Conservation (phyloP, 2,888 invertebrate genomes). For the Parasteatoda lunata region DNA sequence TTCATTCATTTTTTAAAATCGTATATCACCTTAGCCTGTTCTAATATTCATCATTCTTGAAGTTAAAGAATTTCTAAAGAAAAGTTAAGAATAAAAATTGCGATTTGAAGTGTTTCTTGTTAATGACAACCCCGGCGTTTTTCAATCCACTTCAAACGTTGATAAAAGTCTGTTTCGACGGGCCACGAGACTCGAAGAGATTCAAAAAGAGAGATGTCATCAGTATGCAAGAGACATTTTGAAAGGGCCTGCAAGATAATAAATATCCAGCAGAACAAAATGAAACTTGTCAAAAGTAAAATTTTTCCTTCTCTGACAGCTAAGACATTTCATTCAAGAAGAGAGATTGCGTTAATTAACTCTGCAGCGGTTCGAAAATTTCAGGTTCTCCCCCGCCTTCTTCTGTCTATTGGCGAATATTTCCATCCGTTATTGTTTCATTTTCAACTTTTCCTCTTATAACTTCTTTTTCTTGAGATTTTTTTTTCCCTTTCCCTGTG, state of each 20-base stretch:
- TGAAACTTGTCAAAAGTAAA: slow-evolving; percentile 61
- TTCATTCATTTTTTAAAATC: too few relatives aligned
- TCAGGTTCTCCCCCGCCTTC: neutral
- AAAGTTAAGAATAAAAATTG: neutral
- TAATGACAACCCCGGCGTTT: neutral
- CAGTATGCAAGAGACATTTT: slow-evolving; percentile 47
- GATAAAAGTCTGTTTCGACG: slow-evolving; percentile 15
- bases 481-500: slow-evolving; percentile 6
- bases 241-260: slow-evolving; percentile 46
- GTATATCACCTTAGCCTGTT: too few relatives aligned
- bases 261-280: slow-evolving; percentile 54
- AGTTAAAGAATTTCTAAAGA: too few relatives aligned
- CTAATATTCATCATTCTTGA: too few relatives aligned
- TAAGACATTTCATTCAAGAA: slow-evolving; percentile 56
- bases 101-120: neutral
- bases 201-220: slow-evolving; percentile 22
- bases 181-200: neutral
- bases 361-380: slow-evolving; percentile 33
- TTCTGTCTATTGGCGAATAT: neutral
- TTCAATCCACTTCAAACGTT: slow-evolving; percentile 10
- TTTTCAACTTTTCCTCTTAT: neutral
- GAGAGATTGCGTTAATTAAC: slow-evolving; percentile 60
- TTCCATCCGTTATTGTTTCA: slow-evolving; percentile 48
- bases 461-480: too few relatives aligned
- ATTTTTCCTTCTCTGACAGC: slow-evolving; percentile 50